A percentile compares a stretch with the other conserved stretches of the same genome.
Conservation (phyloP, 2,797 vertebrate genomes). For the Syndactyla subalaris region DNA sequence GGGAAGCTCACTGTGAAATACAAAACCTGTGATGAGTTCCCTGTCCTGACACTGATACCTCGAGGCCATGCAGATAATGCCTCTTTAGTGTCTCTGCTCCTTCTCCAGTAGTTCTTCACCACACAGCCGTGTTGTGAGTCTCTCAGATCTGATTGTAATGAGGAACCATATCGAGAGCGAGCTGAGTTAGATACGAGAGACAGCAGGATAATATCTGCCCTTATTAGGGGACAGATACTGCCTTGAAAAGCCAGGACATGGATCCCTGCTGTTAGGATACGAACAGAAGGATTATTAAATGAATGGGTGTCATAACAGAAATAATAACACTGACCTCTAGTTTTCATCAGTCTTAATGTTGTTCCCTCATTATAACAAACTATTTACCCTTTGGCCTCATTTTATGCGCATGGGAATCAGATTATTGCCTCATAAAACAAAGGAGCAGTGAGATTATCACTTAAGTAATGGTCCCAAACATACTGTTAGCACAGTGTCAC, state of each 20-base stretch:
- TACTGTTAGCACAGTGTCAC: not conserved
- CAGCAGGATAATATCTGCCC: conserved; percentile 27
- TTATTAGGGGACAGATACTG: conserved; percentile 20
- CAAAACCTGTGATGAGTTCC: not conserved
- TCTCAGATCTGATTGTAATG: not conserved
- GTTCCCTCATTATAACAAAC: conserved; percentile 63
- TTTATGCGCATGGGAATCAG: conserved; percentile 57
- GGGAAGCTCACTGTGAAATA: not conserved
- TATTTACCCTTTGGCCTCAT: conserved; percentile 68
- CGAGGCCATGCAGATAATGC: not conserved
- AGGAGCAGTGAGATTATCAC: conserved; percentile 52
- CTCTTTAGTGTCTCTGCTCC: not conserved
- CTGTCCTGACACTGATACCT: not conserved
- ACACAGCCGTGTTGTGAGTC: not conserved
- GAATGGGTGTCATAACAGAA: conserved; percentile 61
- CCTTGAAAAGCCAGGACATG: conserved; percentile 25
- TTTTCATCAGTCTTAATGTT: conserved; percentile 66
- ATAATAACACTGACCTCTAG: conserved; percentile 64
- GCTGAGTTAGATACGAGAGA: not conserved
- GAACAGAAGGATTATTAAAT: conserved; percentile 57
- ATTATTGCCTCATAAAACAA: conserved; percentile 70
- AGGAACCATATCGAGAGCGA: not conserved
- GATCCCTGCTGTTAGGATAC: not conserved
- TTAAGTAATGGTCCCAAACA: conserved; percentile 54
- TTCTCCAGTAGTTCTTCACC: not conserved